Evolutionary conservation across 2,113 vertebrate species (phyloP), one percentile per base, ranked within the genome.

Genomic region (Pipra filicauda): DNA sequence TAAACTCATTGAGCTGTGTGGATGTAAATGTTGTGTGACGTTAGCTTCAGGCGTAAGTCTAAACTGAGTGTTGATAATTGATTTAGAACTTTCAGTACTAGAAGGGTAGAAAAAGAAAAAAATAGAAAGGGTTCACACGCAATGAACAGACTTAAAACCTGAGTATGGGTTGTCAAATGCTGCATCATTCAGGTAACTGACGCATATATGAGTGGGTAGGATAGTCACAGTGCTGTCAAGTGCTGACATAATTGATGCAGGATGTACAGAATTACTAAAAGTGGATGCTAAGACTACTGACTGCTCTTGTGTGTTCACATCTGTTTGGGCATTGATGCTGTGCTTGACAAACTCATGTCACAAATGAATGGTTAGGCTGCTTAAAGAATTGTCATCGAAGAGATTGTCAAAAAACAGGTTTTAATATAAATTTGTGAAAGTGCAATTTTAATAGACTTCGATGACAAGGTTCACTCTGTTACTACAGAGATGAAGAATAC

Each of bases 151-250:
- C 8, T 13, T 75, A 39, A 75, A 85, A 55, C 18, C 33, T 44
- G 5, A 1, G 3, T 5, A 6, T 69, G 6, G 9, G 3, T 39
- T 75, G 20, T 39, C 46, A 82, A 79, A 72, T 21, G 5, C 15
- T 72, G 4, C 31, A 57, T 52, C 33, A 48, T 48, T 76, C 24
- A 44, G 9, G 10, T n/a, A 49, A 44, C 17, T 2, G 0, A 49
- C 2, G 0, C 6, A 23, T 5, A 4, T 35, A 16, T 1, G 0
- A 43, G 8, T 24, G n/a, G 3, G 6, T n/a, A 61, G 9, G 6
- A 46, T 39, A 66, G 19, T 57, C 23, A 48, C 11, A 57, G 39
- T 14, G 20, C 15, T 81, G 21, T 35, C 9, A 74, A n/a, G 10
- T 5, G 9, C 11, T 51, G 48, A 7, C 8, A 20, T 51, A 65